Evolutionary conservation across 1,140 invertebrate genomes (phyloP).

Genomic region (Orussus abietinus): DNA sequence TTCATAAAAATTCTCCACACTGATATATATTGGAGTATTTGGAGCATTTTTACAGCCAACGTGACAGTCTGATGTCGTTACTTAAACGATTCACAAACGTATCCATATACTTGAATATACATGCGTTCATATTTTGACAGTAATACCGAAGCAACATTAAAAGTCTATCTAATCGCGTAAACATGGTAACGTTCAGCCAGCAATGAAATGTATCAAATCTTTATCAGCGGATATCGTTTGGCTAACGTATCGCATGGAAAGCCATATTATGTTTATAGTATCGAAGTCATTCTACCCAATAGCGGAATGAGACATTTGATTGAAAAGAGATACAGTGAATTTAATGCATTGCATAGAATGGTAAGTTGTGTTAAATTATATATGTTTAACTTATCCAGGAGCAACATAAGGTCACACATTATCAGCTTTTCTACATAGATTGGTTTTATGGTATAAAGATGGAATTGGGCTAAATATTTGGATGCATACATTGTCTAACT

Average conservation of each 20-base stretch:
- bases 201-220: conserved; percentile 49
- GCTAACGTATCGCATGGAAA: conserved; percentile 47
- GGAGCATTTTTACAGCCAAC: too few relatives aligned
- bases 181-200: too few relatives aligned
- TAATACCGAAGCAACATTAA: too few relatives aligned
- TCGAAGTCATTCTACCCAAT: conserved; percentile 51
- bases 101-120: too few relatives aligned
- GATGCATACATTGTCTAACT: conserved; percentile 3
- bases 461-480: neutral
- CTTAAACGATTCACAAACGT: too few relatives aligned
- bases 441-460: conserved; percentile 6
- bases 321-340: conserved; percentile 61
- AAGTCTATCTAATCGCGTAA: too few relatives aligned
- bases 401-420: conserved; percentile 17
- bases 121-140: too few relatives aligned
- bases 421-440: conserved; percentile 6
- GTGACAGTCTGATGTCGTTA: too few relatives aligned
- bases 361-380: conserved; percentile 38
- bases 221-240: conserved; percentile 49
- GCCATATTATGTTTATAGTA: conserved; percentile 57
- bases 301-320: conserved; percentile 49
- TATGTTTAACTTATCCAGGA: conserved; percentile 1
- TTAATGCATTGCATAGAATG: conserved; percentile 60
- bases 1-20: too few relatives aligned
- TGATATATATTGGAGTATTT: too few relatives aligned